These are phyloP conservation scores for Tor tambroides DNA, from an alignment of 2,113 vertebrate species.

Conservation along the genomic window DNA sequence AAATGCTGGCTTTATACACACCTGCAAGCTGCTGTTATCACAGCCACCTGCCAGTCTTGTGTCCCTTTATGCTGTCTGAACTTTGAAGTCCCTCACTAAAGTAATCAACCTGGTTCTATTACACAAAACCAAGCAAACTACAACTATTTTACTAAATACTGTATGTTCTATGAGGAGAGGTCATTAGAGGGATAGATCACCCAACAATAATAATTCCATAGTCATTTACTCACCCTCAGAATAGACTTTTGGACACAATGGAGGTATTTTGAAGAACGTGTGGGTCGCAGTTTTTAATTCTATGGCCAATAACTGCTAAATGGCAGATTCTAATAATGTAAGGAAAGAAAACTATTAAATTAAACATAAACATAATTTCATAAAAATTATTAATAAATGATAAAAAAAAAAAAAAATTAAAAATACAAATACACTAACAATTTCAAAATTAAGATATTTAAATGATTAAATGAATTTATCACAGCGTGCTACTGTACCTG, in stretches of 20 bases:
- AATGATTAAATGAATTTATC: too few species aligned
- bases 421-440: too few species aligned
- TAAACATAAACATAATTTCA: too few species aligned
- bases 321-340: too few species aligned
- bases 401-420: too few species aligned
- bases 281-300: too few species aligned
- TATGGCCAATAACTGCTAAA: too few species aligned
- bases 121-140: neutral
- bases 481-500: too few species aligned
- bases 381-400: too few species aligned
- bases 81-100: neutral
- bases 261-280: neutral
- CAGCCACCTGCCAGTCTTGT: neutral
- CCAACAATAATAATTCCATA: neutral
- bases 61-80: neutral
- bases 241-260: neutral
- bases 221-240: neutral
- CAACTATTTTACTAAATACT: neutral
- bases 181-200: neutral
- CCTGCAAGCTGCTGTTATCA: constrained; percentile 2
- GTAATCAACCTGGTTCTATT: neutral
- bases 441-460: too few species aligned
- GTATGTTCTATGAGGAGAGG: neutral
- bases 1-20: constrained; percentile 2
- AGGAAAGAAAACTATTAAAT: too few species aligned